Base-by-base conservation (phyloP, 2,113 vertebrate genomes). In the Gambusia affinis region DNA sequence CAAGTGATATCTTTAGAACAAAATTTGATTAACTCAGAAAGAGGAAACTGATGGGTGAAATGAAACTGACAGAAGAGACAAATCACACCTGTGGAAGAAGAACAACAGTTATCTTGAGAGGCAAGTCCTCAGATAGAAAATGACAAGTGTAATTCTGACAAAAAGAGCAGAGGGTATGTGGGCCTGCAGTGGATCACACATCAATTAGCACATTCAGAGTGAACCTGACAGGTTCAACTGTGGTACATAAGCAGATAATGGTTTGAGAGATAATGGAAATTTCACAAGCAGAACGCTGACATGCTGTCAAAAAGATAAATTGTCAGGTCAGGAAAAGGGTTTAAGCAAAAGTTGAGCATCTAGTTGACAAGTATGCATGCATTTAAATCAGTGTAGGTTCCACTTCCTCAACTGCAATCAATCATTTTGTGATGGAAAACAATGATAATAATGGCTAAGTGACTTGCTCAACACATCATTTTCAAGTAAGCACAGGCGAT, bases 281-380 rank as follows among this genome's bases (percentile, higher is more conserved):
- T 75, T 91, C 73, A 66, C 31, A 63, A 69, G 80, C 30, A 66
- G 68, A 80, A 79, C 60, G 75, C 70, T 60, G 72, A 80, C 84
- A 81, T 80, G 81, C 70, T 90, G 91, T 94, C 93, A 93, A 87
- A 92, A 93, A 94, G 93, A 95, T 93, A 91, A 95, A 95, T 94
- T 85, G 72, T 72, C 24, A 62, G 91, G 90, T 92, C 92, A 87
- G 33, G 78, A 60, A 60, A 67, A 67, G 79, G 85, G 75, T 75
- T 80, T 73, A 75, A 76, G 80, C 76, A 79, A 86, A 89, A 81
- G 67, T 70, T 63, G 87, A 91, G 91, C 87, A 91, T 85, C 88
- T 84, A 88, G 85, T 62, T 87, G 82, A 90, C 82, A 85, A 79
- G 78, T 72, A 37, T 78, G 85, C 85, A 85, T 86, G 80, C 75